These are phyloP conservation scores for Lampris incognitus DNA, from an alignment of 2,113 vertebrate genomes.

Conservation along the genomic window DNA sequence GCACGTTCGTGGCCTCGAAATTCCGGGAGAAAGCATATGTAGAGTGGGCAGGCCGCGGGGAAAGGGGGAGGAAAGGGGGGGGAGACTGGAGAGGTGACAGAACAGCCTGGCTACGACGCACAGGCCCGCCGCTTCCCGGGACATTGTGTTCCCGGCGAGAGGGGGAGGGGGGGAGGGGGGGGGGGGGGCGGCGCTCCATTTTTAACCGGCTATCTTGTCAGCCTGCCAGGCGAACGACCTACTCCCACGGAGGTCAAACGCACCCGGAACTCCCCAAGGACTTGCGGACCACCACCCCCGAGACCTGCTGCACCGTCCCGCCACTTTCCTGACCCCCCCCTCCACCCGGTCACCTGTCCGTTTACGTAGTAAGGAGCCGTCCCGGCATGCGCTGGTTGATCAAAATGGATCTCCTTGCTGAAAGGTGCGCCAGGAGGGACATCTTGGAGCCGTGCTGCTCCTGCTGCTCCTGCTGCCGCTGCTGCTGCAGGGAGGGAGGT, in stretches of 20 bases:
- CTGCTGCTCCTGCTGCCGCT: too few relatives aligned
- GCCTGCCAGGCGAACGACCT: conserved; percentile 50
- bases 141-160: conserved; percentile 76
- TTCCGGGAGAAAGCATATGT: conserved; percentile 67
- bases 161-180: conserved; percentile 4
- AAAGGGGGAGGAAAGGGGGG: conserved; percentile 44
- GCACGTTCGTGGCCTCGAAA: conserved; percentile 64
- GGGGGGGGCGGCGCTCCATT: conserved; percentile 45
- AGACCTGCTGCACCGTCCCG: background rate
- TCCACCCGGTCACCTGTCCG: too few relatives aligned
- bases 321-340: background rate
- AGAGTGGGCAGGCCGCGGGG: conserved; percentile 37
- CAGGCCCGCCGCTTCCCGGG: conserved; percentile 53
- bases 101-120: conserved; percentile 63
- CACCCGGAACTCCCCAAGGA: too few relatives aligned
- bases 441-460: too few relatives aligned
- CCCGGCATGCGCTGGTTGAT: too few relatives aligned
- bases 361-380: too few relatives aligned
- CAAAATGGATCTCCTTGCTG: too few relatives aligned
- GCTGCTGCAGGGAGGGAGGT: background rate
- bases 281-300: background rate
- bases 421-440: too few relatives aligned
- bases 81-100: conserved; percentile 59
- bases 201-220: conserved; percentile 57
- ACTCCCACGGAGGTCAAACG: conserved; percentile 37